Evolutionary conservation across 2,888 invertebrate genomes (phyloP).

Genomic region (Liopterus haemorrhoidalis): DNA sequence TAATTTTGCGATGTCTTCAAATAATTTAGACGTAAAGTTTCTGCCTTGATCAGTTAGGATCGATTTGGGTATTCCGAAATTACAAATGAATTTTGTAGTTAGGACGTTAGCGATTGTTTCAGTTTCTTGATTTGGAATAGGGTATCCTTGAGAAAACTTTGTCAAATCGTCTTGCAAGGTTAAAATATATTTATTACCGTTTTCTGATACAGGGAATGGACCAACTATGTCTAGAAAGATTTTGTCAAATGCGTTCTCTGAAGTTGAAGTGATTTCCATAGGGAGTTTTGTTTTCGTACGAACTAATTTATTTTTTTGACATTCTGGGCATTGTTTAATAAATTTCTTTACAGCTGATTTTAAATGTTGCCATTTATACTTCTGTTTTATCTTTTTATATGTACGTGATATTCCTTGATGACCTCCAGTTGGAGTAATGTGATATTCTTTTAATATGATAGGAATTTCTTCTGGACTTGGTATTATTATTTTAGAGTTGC

Average conservation of each 20-base stretch:
- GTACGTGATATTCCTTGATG: slow-evolving; percentile 27
- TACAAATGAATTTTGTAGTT: slow-evolving; percentile 25
- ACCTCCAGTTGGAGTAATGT: slow-evolving; percentile 13
- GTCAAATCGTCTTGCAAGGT: slow-evolving; percentile 35
- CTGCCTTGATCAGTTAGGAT: slow-evolving; percentile 24
- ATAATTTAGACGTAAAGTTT: slow-evolving; percentile 27
- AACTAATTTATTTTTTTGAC: slow-evolving; percentile 31
- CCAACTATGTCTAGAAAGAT: slow-evolving; percentile 34
- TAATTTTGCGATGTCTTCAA: slow-evolving; percentile 32
- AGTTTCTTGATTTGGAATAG: slow-evolving; percentile 34
- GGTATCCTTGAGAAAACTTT: slow-evolving; percentile 33
- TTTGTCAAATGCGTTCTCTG: slow-evolving; percentile 30
- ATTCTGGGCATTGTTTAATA: slow-evolving; percentile 30
- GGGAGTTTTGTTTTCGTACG: slow-evolving; percentile 27
- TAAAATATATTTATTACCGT: slow-evolving; percentile 34
- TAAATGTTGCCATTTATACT: slow-evolving; percentile 30
- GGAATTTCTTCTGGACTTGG: slow-evolving; percentile 1
- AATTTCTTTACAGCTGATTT: slow-evolving; percentile 24
- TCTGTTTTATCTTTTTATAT: slow-evolving; percentile 18
- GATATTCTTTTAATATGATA: slow-evolving; percentile 12
- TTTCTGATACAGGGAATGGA: slow-evolving; percentile 29
- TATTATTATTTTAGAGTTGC: slow-evolving; percentile 11
- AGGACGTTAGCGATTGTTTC: slow-evolving; percentile 32
- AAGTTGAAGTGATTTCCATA: slow-evolving; percentile 32
- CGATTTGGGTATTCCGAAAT: slow-evolving; percentile 22